Conservation (phyloP, 2,888 invertebrate species). For the Eurytoma californica region DNA sequence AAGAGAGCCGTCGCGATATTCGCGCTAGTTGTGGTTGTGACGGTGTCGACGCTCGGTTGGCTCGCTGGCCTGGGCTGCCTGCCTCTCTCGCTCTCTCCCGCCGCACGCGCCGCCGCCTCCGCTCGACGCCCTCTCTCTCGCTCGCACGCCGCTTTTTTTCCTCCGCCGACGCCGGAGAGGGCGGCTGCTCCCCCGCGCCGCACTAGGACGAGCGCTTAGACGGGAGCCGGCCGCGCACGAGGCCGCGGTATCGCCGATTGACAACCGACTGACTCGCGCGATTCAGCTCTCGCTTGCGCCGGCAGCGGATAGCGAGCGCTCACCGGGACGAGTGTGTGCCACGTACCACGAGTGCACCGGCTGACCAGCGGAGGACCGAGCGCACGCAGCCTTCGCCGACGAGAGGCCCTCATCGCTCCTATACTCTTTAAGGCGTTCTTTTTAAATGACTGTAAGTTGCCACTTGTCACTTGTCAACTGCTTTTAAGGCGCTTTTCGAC, state of each 20-base stretch:
- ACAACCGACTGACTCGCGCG: not conserved
- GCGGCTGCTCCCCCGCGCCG: not conserved
- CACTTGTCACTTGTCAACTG: no score
- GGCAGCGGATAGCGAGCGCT: slow-evolving; percentile 7
- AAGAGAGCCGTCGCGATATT: slow-evolving; percentile 38
- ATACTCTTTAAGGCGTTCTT: slow-evolving; percentile 19
- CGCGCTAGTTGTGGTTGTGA: slow-evolving; percentile 53
- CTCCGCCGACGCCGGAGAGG: no score
- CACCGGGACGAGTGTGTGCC: slow-evolving; percentile 14
- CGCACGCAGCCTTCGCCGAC: no score
- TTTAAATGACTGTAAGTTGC: slow-evolving; percentile 55
- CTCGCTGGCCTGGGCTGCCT: not conserved
- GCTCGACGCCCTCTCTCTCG: not conserved
- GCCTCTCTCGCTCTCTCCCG: not conserved
- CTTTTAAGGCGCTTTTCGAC: no score
- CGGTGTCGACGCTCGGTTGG: slow-evolving; percentile 47
- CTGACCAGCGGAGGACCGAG: no score
- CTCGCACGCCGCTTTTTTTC: no score
- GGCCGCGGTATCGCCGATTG: slow-evolving; percentile 2
- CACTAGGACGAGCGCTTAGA: slow-evolving; percentile 6
- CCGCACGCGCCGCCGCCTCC: not conserved
- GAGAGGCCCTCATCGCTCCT: not conserved
- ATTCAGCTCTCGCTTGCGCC: not conserved
- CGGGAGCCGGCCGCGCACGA: slow-evolving; percentile 17
- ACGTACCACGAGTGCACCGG: not conserved